A percentile compares a stretch with the other conserved stretches of the same genome.
Conservation (phyloP, 2,888 invertebrate species). For the Priocnemis perturbator region DNA sequence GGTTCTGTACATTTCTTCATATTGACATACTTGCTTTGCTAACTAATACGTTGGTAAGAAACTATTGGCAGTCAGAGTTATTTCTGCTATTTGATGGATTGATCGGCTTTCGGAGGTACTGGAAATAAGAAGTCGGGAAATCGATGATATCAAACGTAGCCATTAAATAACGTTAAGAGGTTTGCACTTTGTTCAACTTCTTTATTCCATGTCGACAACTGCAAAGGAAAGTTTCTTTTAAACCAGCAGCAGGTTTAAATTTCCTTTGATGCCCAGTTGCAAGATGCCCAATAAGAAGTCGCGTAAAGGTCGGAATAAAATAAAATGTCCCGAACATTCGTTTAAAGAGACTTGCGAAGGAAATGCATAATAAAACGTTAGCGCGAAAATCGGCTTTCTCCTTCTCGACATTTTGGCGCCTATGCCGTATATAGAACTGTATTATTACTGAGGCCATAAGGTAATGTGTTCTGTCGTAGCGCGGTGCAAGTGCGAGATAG, state of each 20-base stretch:
- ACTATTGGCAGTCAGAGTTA: too few relatives aligned
- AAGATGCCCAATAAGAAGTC: neutral
- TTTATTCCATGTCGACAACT: slow-evolving; percentile 36
- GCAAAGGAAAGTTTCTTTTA: slow-evolving; percentile 46
- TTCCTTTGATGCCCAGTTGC: slow-evolving; percentile 50
- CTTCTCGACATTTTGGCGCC: slow-evolving; percentile 1
- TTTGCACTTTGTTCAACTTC: slow-evolving; percentile 26
- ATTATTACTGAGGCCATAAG: too few relatives aligned
- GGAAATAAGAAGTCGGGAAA: neutral
- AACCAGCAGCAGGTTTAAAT: slow-evolving; percentile 49
- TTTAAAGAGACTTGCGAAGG: slow-evolving; percentile 34
- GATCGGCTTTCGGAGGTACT: neutral
- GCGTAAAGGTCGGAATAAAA: slow-evolving; percentile 1
- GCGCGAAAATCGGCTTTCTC: slow-evolving; percentile 20
- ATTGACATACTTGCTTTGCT: too few relatives aligned
- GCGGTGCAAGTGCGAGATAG: too few relatives aligned
- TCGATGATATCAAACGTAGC: slow-evolving; percentile 29
- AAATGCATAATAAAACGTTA: slow-evolving; percentile 25
- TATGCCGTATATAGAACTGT: neutral
- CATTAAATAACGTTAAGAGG: slow-evolving; percentile 52
- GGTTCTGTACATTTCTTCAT: too few relatives aligned
- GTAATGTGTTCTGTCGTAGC: too few relatives aligned
- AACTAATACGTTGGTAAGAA: too few relatives aligned
- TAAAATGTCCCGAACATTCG: slow-evolving; percentile 39
- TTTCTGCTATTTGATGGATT: too few relatives aligned